Base-by-base conservation (phyloP, 2,113 vertebrate genomes). In the Dinomys branickii region DNA sequence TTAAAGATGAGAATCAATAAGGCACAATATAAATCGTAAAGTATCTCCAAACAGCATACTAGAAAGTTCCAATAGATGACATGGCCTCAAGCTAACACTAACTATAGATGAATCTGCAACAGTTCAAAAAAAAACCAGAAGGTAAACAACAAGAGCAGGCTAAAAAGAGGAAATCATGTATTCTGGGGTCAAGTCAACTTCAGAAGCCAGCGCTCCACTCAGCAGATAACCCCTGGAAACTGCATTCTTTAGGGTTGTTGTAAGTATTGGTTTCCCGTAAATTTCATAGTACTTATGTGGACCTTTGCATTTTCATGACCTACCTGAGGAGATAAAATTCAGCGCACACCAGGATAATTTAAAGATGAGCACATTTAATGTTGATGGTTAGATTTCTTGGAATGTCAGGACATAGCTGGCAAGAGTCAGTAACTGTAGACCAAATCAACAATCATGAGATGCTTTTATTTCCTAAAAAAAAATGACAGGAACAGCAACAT, bases 121-220 rank as follows among this genome's bases (percentile, higher is more conserved):
- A 44, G 24, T 24, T 9, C 67, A 30, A 28, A 54, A 77, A 54
- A 77, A 92, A 44, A 8, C 9, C 28, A 59, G 52, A 30, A 96
- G 93, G 44, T 61, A 33, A 41, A 65, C 67, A 65, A 81, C 1
- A 1, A 41, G 50, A 75, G 19, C 35, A 22, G 54, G 35, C 89
- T n/a, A 44, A 83, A 81, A 95, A 87, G 41, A 94, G 38, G 38
- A 95, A 95, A 91, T 28, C n/a, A 38, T 24, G 17, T 26, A 85
- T 83, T 6, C 16, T 41, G 24, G 58, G 9, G 17, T 81, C 24
- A 87, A 83, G 20, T 81, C 86, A 90, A 50, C 33, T 86, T 71
- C 35, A 86, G 93, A 86, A 90, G 35, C 41, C 81, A 95, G 33
- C 13, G 4, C 8, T 95, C 56, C 41, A 69, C 67, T n/a, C 19